Evolutionary conservation across 2,113 vertebrate species (phyloP).

Genomic region (Dipodomys ordii): DNA sequence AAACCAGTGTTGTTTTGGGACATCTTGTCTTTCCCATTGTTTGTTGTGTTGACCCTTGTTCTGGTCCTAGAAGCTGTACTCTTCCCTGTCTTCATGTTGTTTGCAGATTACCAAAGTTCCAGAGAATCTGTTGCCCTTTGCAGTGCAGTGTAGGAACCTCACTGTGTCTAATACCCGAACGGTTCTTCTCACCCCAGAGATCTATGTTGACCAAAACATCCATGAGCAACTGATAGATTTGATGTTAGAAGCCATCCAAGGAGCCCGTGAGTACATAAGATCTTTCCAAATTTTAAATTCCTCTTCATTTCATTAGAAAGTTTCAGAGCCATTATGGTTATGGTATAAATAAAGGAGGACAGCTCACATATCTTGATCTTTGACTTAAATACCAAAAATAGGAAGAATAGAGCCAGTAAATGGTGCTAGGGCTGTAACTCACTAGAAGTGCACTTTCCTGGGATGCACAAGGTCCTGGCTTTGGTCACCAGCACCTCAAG

Average conservation of each 20-base stretch:
- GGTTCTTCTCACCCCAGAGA: conserved; percentile 96
- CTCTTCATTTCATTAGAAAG: conserved; percentile 7
- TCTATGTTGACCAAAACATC: conserved; percentile 95
- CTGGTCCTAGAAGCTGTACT: background rate
- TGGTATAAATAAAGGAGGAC: conserved; percentile 13
- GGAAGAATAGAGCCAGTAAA: background rate
- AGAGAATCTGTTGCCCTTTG: conserved; percentile 95
- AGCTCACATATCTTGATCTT: background rate
- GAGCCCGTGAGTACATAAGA: conserved; percentile 90
- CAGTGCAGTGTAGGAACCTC: conserved; percentile 94
- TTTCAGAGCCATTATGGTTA: conserved; percentile 33
- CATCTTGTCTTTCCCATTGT: background rate
- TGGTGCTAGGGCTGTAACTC: background rate
- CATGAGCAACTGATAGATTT: conserved; percentile 96
- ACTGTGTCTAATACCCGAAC: conserved; percentile 94
- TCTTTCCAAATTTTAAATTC: conserved; percentile 25
- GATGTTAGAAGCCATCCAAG: conserved; percentile 92
- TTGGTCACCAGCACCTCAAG: background rate
- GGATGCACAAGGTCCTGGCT: background rate
- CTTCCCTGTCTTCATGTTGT: background rate
- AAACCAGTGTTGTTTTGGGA: background rate
- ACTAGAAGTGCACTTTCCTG: background rate
- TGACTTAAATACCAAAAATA: background rate
- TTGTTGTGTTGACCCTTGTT: background rate
- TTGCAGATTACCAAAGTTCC: conserved; percentile 97